phyloP scores from a whole-genome alignment of 2,797 vertebrate genomes.

The Sebastes vulpes region DNA sequence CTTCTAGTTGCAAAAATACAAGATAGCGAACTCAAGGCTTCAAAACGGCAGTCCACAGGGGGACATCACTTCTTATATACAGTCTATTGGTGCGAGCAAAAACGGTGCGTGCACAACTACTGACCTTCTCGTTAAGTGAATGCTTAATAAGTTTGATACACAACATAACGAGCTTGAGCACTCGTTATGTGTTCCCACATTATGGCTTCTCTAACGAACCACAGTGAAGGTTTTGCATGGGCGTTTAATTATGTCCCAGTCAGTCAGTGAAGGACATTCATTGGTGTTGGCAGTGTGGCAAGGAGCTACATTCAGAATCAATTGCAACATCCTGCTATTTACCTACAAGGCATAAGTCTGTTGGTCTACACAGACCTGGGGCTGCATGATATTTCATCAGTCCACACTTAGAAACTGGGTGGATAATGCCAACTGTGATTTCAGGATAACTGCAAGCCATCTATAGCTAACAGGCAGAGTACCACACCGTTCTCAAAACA shows the following conservation, averaged over 20 bases:
- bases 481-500: background rate
- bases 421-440: slow-evolving; percentile 19
- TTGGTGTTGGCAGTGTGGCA: background rate
- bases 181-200: background rate
- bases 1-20: too few relatives aligned
- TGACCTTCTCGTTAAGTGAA: background rate
- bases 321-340: background rate
- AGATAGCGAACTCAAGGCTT: background rate
- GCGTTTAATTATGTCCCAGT: background rate
- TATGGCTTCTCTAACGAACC: background rate
- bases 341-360: background rate
- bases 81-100: background rate
- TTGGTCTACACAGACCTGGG: background rate
- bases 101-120: background rate
- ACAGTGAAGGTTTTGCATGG: background rate
- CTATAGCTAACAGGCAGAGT: background rate
- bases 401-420: background rate
- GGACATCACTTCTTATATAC: background rate
- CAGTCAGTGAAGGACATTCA: background rate
- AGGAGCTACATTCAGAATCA: background rate
- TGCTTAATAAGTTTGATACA: background rate
- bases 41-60: background rate
- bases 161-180: background rate
- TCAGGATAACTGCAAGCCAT: background rate
- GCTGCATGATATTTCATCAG: slow-evolving; percentile 17